phyloP scores from a whole-genome alignment of 2,113 vertebrate species.

The Formicarius rufipectus region DNA sequence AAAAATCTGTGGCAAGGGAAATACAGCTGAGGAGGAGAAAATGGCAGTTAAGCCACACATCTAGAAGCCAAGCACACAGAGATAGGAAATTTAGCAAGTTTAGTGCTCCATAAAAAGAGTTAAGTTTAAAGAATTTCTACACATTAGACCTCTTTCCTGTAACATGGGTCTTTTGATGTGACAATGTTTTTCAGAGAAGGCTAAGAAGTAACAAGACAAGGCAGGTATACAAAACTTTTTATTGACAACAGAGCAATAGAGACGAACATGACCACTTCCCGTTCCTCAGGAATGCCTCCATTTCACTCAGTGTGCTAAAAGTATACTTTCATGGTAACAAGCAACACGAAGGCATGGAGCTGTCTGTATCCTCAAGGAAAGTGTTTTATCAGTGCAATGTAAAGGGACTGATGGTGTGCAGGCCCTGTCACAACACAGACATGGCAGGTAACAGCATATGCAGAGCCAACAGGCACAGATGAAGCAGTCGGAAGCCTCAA shows the following conservation, averaged over 20 bases:
- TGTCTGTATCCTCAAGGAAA: neutral
- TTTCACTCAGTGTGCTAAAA: constrained; percentile 66
- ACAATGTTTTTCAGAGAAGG: neutral
- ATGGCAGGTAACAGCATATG: neutral
- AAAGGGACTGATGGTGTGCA: neutral
- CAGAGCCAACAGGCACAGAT: constrained; percentile 24
- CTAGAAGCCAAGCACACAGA: neutral
- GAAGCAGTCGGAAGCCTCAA: neutral
- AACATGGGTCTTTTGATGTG: neutral
- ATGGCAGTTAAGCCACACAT: neutral
- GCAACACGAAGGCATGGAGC: neutral
- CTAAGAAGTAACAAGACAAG: constrained; percentile 60
- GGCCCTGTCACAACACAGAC: constrained; percentile 8
- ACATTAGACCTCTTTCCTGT: accelerated
- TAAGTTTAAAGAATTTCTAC: neutral
- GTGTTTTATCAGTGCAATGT: constrained; percentile 5
- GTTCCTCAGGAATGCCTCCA: constrained; percentile 77
- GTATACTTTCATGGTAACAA: constrained; percentile 14
- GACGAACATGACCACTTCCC: constrained; percentile 76
- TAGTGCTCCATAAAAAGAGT: neutral
- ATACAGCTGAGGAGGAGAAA: neutral
- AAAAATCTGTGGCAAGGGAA: neutral
- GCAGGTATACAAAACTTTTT: constrained; percentile 77
- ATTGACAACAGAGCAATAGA: constrained; percentile 79
- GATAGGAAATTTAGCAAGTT: neutral